These are phyloP conservation scores for Chironomus tepperi DNA, from an alignment of 1,140 invertebrate genomes.

Conservation along the genomic window DNA sequence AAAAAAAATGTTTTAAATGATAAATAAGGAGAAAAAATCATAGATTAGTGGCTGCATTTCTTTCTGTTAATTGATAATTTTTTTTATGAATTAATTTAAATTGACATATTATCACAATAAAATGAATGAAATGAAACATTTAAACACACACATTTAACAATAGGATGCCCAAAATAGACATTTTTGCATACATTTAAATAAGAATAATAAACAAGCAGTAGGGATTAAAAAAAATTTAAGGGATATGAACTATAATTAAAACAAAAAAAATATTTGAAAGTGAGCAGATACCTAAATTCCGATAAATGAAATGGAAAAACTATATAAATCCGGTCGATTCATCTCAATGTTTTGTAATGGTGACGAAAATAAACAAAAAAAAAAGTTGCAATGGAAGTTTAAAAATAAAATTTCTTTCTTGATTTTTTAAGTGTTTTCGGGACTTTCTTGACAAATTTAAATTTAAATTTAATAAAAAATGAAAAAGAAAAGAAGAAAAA, in stretches of 20 bases:
- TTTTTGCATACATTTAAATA: constrained; percentile 1
- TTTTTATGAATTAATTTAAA: constrained; percentile 1
- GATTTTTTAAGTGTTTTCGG: background rate
- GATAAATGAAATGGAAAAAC: too few relatives aligned
- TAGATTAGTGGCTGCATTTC: background rate
- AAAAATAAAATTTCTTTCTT: background rate
- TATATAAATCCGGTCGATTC: too few relatives aligned
- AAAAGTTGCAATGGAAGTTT: background rate
- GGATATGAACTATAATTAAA: background rate
- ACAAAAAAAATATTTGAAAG: too few relatives aligned
- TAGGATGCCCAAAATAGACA: background rate
- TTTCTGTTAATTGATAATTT: background rate
- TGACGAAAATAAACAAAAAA: background rate
- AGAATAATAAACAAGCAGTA: background rate
- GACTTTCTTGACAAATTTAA: constrained; percentile 7
- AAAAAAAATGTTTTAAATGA: background rate
- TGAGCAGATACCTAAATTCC: too few relatives aligned
- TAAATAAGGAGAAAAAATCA: background rate
- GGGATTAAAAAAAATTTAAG: background rate
- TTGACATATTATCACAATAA: background rate
- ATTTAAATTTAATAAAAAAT: background rate
- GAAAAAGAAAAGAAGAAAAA: background rate
- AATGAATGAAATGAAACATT: background rate
- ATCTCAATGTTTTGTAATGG: background rate
- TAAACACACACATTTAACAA: background rate